Evolutionary conservation across 2,113 vertebrate genomes (phyloP).

Genomic region (Halcyon senegalensis): DNA sequence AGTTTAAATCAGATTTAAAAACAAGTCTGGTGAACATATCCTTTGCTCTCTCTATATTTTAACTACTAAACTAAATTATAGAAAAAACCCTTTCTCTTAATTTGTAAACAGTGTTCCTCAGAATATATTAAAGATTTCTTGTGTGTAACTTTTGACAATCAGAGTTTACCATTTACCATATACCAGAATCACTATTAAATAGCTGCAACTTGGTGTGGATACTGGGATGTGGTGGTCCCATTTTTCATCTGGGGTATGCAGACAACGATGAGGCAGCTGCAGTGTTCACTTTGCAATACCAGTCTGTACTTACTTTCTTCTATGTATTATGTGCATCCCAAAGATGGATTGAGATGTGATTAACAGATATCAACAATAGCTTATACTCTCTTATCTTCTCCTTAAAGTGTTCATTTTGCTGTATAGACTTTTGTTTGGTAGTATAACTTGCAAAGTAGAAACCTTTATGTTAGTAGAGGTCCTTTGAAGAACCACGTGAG

Average conservation of each 20-base stretch:
- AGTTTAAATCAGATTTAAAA: slow-evolving; percentile 38
- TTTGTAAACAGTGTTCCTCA: background rate
- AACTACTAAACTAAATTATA: background rate
- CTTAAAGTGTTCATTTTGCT: background rate
- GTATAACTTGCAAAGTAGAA: background rate
- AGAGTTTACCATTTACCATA: background rate
- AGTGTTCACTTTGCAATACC: background rate
- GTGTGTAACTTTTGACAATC: background rate
- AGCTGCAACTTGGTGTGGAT: background rate
- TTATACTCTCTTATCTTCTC: background rate
- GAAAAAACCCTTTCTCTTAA: background rate
- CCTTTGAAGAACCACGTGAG: background rate
- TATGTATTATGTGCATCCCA: background rate
- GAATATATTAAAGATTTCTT: background rate
- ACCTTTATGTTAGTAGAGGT: background rate
- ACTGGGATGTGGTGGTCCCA: background rate
- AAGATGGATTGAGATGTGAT: background rate
- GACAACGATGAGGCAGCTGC: background rate
- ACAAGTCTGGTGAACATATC: background rate
- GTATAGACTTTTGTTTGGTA: background rate
- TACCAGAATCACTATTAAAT: background rate
- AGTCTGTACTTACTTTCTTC: background rate
- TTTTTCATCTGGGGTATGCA: background rate
- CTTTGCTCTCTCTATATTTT: background rate
- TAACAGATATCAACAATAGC: background rate